A percentile compares a stretch with the other conserved stretches of the same genome.
Conservation (phyloP, 2,797 vertebrate genomes). For the Salmo trutta region DNA sequence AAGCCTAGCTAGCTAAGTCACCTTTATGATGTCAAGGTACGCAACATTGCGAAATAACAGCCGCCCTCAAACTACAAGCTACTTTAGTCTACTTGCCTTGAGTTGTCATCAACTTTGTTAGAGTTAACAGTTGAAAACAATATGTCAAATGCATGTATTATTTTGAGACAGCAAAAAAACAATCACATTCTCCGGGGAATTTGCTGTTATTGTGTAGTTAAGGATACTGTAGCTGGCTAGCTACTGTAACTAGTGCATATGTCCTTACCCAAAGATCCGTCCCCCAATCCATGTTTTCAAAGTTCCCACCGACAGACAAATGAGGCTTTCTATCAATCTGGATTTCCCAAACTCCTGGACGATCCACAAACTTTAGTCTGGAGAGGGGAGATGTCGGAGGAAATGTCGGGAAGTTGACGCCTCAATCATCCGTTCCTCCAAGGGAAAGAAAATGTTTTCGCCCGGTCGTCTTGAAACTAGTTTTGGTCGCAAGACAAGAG, state of each 20-base stretch:
- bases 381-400: conserved; percentile 60
- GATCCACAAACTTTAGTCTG: conserved; percentile 9
- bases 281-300: conserved; percentile 69
- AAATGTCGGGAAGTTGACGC: conserved; percentile 72
- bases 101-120: neutral
- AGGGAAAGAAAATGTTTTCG: conserved; percentile 38
- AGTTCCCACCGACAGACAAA: neutral
- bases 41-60: conserved; percentile 60
- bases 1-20: neutral
- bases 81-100: neutral
- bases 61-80: neutral
- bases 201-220: neutral
- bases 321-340: neutral
- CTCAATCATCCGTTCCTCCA: conserved; percentile 62
- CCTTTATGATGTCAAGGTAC: conserved; percentile 47
- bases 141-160: neutral
- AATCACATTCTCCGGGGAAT: neutral
- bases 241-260: neutral
- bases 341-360: neutral
- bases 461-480: conserved; percentile 57
- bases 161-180: neutral
- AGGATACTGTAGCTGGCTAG: neutral
- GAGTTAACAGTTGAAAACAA: neutral
- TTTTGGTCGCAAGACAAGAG: conserved; percentile 27
- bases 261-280: conserved; percentile 70